Percentiles rank a stretch among this genome's conserved stretches.
These are phyloP conservation scores for Papilio xuthus DNA, from an alignment of 1,140 invertebrate genomes.

Conservation along the genomic window DNA sequence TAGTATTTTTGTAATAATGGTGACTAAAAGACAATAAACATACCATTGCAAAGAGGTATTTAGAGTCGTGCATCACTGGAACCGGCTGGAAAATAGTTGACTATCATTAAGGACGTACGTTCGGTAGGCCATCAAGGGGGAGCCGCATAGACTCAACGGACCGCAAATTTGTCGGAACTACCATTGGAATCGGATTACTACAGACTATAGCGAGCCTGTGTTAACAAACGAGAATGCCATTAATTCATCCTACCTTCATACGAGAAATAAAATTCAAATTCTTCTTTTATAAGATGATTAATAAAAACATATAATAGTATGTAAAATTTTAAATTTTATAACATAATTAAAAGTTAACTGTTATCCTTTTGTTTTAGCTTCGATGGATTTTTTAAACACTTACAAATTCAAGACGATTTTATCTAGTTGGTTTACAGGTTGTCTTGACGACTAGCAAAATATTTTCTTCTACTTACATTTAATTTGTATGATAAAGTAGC, in stretches of 20 bases:
- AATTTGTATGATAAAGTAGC: background rate
- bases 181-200: slow-evolving; percentile 74
- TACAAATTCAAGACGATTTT: background rate
- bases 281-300: background rate
- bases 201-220: slow-evolving; percentile 56
- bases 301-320: background rate
- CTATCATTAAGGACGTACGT: slow-evolving; percentile 32
- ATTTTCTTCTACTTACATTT: background rate
- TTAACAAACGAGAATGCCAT: slow-evolving; percentile 68
- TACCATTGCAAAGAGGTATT: slow-evolving; percentile 1
- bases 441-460: background rate
- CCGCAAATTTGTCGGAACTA: slow-evolving; percentile 76
- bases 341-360: background rate
- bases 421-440: background rate
- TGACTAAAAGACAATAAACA: background rate
- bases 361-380: background rate
- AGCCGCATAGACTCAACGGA: slow-evolving; percentile 56
- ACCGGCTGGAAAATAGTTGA: slow-evolving; percentile 20
- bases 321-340: background rate
- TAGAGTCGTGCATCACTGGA: background rate
- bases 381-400: background rate
- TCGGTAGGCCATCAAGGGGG: slow-evolving; percentile 42
- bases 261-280: slow-evolving; percentile 4
- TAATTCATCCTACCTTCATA: slow-evolving; percentile 42
- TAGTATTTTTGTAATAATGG: background rate